Evolutionary conservation across 2,113 vertebrate genomes (phyloP), one percentile per base, ranked within the genome.

Genomic region (Oryzias javanicus): DNA sequence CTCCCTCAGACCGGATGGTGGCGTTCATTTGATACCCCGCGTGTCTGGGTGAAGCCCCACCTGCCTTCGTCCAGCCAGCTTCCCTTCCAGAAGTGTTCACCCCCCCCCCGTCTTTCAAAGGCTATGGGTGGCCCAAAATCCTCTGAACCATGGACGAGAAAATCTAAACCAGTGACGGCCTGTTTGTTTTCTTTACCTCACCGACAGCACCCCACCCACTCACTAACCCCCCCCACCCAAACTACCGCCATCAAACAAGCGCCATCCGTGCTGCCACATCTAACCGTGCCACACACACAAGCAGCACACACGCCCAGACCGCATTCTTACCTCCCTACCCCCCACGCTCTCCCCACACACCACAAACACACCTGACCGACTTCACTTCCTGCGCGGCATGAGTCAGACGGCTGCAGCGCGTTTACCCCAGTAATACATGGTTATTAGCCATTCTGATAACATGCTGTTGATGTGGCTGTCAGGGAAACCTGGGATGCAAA

Each of bases 401-500:
- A 89, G 79, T 89, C 81, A 89, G 80, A 74, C 64, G 79, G 77
- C 85, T 84, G 83, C 77, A 79, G 79, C 74, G 86, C 85, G 76
- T 79, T 86, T 88, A 86, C 85, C 65, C 60, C 60, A 53, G 82
- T 83, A 80, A 85, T 84, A 85, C 83, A 82, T 79, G 79, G 64
- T 89, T 85, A 85, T 88, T 87, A 88, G 82, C 74, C 80, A 68
- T 83, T 83, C 84, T 77, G 86, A 88, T 89, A 85, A 87, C 85
- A 86, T 81, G 72, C 79, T 87, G 88, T 87, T 90, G 86, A 84
- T 80, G 79, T 81, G 67, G 85, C 78, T 81, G 83, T 83, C 86
- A 85, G 68, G 88, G 83, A 79, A 85, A 89, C 88, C 70, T 13
- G 35, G 73, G 73, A 56, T 52, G 72, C 47, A 68, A 67, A 66